Evolutionary conservation across 2,888 invertebrate species (phyloP), one percentile per base, ranked within the genome.

Genomic region (Stomorhina lunata): DNA sequence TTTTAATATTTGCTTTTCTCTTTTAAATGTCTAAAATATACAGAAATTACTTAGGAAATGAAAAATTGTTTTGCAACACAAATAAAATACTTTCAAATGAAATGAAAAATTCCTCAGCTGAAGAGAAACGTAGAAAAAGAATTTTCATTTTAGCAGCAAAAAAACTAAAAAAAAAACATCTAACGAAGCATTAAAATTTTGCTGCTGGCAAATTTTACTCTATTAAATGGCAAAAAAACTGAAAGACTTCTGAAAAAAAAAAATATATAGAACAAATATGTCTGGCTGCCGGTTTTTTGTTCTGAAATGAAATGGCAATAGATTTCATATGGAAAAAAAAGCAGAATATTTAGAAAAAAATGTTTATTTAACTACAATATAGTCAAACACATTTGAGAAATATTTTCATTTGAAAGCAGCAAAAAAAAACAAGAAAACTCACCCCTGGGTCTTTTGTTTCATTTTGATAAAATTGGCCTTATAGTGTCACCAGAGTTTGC

Each of bases 101-200:
- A 71, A 77, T 69, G 69, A 79, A 80, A 81, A 79, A 83, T 83
- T 83, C 80, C 83, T 81, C 65, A 80, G 76, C 80, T 80, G 69
- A 45, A n/a, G n/a, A n/a, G n/a, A n/a, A 75, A 65, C 50, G 65
- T 55, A 17, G 55, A 40, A 73, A 80, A 72, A 57, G 73, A 83
- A 69, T 69, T 83, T 80, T 73, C 59, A 83, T 83, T 80, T 83
- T n/a, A n/a, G n/a, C n/a, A n/a, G n/a, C 45, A 9, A 9, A 15
- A 40, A n/a, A 29, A 72, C 17, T 22, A 48, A 45, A 72, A 7
- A 65, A 17, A 37, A 79, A 69, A 73, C 82, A 79, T 50, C 75
- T 76, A 82, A 66, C 82, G 71, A 82, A 79, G 79, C 79, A 82
- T 82, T 78, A 59, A 78, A 78, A 79, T 65, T 71, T 34, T 75